Evolutionary conservation across 1,140 invertebrate species (phyloP).

Genomic region (Drosophila azteca): DNA sequence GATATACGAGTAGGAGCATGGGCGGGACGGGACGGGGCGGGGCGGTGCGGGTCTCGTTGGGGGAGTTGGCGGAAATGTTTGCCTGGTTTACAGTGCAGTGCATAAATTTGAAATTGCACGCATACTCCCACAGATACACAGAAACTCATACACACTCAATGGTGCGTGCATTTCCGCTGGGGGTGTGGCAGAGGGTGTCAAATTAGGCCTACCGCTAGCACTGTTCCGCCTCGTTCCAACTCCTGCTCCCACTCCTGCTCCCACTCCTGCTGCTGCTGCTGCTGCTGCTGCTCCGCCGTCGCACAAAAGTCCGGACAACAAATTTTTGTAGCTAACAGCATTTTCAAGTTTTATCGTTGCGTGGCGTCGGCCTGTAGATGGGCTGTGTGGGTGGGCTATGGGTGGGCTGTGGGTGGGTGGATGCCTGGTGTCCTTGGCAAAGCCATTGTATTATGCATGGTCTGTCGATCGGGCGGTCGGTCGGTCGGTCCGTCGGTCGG

Average conservation of each 20-base stretch:
- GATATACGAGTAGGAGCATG: no score
- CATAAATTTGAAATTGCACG: slow-evolving; percentile 80
- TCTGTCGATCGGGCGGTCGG: slow-evolving; percentile 11
- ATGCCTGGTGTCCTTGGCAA: slow-evolving; percentile 63
- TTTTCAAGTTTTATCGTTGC: slow-evolving; percentile 80
- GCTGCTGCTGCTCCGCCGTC: no score
- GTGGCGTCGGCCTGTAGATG: slow-evolving; percentile 19
- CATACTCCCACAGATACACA: slow-evolving; percentile 30
- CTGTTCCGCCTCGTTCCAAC: slow-evolving; percentile 9
- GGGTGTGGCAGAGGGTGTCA: slow-evolving; percentile 5
- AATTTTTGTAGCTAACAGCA: slow-evolving; percentile 80
- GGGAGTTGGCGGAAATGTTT: slow-evolving; percentile 67
- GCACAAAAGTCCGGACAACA: slow-evolving; percentile 59
- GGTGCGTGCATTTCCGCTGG: slow-evolving; percentile 50
- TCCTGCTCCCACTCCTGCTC: no score
- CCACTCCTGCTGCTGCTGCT: no score
- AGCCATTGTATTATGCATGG: slow-evolving; percentile 55
- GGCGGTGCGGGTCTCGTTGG: slow-evolving; percentile 3
- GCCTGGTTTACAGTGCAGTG: slow-evolving; percentile 78
- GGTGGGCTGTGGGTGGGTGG: background rate
- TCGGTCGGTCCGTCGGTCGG: background rate
- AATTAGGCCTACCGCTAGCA: slow-evolving; percentile 37
- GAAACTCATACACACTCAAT: slow-evolving; percentile 37
- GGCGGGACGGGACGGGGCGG: no score
- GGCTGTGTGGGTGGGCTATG: slow-evolving; percentile 9